phyloP scores from a whole-genome alignment of 2,797 vertebrate genomes.

The Myoxocephalus aenaeus region DNA sequence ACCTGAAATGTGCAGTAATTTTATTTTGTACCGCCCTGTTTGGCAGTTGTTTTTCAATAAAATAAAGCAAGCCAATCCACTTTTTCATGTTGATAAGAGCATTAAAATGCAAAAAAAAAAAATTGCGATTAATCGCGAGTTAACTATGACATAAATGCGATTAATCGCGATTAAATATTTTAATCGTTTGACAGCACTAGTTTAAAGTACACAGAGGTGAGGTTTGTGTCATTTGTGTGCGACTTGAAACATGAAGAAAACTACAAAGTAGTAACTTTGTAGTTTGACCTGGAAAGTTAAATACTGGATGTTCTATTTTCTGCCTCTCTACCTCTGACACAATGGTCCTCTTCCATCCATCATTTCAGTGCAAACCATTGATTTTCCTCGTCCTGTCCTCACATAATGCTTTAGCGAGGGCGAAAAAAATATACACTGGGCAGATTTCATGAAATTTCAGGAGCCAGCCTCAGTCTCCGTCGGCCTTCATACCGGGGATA shows the following conservation, averaged over 20 bases:
- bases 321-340: not conserved
- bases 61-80: no score
- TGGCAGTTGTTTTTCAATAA: no score
- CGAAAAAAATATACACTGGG: not conserved
- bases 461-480: not conserved
- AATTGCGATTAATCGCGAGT: no score
- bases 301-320: not conserved
- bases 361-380: slow-evolving; percentile 4
- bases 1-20: no score
- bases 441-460: slow-evolving; percentile 11
- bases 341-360: not conserved
- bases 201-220: not conserved
- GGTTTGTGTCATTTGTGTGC: not conserved
- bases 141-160: no score
- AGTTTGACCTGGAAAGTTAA: not conserved
- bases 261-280: not conserved
- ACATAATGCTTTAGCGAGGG: slow-evolving; percentile 28
- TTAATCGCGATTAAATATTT: no score
- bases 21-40: no score
- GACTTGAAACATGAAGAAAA: not conserved
- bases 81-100: no score
- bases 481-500: slow-evolving; percentile 8
- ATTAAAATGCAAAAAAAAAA: no score
- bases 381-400: not conserved
- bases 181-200: no score